Evolutionary conservation across 2,113 vertebrate genomes (phyloP).

Genomic region (Chascanopsetta lugubris): DNA sequence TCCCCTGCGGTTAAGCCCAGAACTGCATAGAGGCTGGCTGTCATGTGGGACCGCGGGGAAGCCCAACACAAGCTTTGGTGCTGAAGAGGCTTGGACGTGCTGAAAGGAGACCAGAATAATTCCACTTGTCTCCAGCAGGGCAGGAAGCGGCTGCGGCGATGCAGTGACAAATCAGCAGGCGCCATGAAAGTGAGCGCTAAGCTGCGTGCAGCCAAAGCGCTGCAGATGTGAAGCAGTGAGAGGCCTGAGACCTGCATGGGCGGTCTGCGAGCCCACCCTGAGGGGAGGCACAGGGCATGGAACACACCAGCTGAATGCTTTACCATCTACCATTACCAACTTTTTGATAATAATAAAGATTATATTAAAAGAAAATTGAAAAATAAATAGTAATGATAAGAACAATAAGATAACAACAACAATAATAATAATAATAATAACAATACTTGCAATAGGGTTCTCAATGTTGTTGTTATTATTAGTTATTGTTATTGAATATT

Average conservation of each 20-base stretch:
- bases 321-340: no score
- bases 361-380: no score
- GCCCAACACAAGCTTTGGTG: constrained; percentile 3
- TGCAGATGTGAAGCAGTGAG: not conserved
- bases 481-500: no score
- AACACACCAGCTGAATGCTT: constrained; percentile 2
- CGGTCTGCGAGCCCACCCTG: not conserved
- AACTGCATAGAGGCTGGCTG: constrained; percentile 50
- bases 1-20: constrained; percentile 35
- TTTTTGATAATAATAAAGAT: no score
- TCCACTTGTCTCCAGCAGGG: constrained; percentile 33
- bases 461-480: no score
- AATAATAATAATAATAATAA: no score
- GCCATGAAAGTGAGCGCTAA: constrained; percentile 11
- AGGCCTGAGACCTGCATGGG: not conserved
- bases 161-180: not conserved
- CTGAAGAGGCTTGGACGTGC: constrained; percentile 5
- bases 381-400: no score
- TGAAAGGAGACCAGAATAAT: constrained; percentile 16
- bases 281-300: constrained; percentile 3
- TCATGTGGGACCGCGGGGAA: constrained; percentile 37
- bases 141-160: not conserved
- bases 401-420: no score
- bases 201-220: not conserved
- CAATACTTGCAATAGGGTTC: no score